phyloP scores from a whole-genome alignment of 2,888 invertebrate genomes.

The Heliconius hortense region DNA sequence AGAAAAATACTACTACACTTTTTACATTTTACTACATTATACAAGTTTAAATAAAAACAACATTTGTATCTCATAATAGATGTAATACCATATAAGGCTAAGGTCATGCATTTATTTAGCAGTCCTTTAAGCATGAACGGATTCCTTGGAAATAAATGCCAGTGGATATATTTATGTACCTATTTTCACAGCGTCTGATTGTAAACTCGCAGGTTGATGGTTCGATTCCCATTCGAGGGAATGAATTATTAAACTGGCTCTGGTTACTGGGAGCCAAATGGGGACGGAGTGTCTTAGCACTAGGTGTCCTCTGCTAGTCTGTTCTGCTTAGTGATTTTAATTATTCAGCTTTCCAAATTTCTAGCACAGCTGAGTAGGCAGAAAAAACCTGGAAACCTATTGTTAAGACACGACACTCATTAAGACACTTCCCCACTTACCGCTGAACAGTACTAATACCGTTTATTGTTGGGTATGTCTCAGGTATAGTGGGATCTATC shows the following conservation, averaged over 20 bases:
- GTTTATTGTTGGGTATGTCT: no score
- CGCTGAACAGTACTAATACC: neutral
- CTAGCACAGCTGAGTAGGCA: neutral
- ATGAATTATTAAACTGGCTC: neutral
- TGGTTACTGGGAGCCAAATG: no score
- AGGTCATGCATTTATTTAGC: slow-evolving; percentile 11
- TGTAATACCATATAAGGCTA: neutral
- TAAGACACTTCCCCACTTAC: neutral
- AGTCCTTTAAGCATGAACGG: neutral
- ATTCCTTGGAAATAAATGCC: neutral
- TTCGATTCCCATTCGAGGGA: neutral
- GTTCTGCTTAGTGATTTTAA: no score
- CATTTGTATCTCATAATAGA: neutral
- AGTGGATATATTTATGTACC: neutral
- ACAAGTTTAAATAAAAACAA: neutral
- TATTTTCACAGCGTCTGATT: neutral
- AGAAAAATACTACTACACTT: neutral
- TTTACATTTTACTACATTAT: neutral
- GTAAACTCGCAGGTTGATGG: neutral
- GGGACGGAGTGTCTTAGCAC: no score
- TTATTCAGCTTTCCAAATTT: no score
- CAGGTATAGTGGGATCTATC: no score
- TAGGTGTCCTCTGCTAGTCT: no score
- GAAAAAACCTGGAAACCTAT: neutral
- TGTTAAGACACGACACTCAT: neutral